These are phyloP conservation scores for Spongilla lacustris DNA, from an alignment of 37 sponge, comb jelly and placozoan genomes.

Conservation along the genomic window DNA sequence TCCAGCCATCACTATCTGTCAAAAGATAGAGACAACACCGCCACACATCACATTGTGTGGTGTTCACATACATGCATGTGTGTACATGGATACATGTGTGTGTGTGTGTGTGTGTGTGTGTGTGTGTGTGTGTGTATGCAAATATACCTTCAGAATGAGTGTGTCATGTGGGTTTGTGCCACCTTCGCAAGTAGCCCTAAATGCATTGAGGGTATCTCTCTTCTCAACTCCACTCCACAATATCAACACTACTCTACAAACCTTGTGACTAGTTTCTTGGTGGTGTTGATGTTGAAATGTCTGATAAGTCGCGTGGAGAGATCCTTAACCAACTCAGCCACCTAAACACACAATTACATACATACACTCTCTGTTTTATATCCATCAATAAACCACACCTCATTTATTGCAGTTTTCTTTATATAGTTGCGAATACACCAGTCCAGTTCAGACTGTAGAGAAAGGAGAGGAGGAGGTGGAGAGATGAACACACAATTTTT, in stretches of 20 bases:
- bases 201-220: slow-evolving; percentile 6
- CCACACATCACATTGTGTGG: not conserved
- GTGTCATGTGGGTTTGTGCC: not conserved
- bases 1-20: slow-evolving; percentile 81
- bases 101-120: not conserved
- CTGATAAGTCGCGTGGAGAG: slow-evolving; percentile 48
- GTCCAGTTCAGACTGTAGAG: slow-evolving; percentile 23
- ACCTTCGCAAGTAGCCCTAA: not conserved
- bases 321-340: slow-evolving; percentile 68
- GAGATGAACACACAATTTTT: not conserved
- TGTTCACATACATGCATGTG: not conserved
- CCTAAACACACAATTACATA: slow-evolving; percentile 21
- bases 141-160: not conserved
- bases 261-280: slow-evolving; percentile 6
- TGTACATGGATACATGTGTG: not conserved
- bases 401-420: slow-evolving; percentile 47
- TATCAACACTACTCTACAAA: not conserved
- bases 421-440: slow-evolving; percentile 77
- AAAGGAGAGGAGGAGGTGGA: not conserved
- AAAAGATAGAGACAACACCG: not conserved
- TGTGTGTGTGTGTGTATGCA: not conserved
- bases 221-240: not conserved
- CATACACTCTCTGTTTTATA: no score
- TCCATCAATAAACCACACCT: not conserved
- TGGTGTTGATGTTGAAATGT: slow-evolving; percentile 67